Evolutionary conservation across 2,888 invertebrate genomes (phyloP), one percentile per base, ranked within the genome.

Genomic region (Hemistola chrysoprasaria): DNA sequence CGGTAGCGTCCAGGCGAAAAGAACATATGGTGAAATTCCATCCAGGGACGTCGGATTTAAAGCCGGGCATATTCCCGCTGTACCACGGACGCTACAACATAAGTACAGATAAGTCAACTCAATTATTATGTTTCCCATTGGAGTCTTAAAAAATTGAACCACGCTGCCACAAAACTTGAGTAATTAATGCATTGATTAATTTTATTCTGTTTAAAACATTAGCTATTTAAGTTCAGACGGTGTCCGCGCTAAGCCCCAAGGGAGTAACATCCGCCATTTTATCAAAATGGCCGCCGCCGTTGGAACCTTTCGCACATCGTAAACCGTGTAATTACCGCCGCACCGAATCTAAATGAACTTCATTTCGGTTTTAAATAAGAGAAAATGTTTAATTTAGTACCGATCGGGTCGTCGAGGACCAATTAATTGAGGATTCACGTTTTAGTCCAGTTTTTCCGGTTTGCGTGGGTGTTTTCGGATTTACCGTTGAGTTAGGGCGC

Each of bases 321-420:
- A 83, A 86, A 85, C 81, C 81, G 70, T 82, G 84, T 88, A 86
- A 87, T 87, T 87, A 87, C 83, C 77, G 72, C 60, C 78, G 75
- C 62, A 51, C 59, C 71, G 78, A 81, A 84, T 84, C 76, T 78
- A 82, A 86, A 87, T 83, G 78, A 79, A 86, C 79, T 85, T 82
- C 83, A 84, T 86, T 86, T 79, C 78, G 74, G 70, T 79, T 85
- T 87, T 87, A 88, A 86, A 85, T 87, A 86, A 86, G 85, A 73
- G 85, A 81, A 84, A 85, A 86, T 84, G 87, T 85, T 87, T 86
- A 86, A 87, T 86, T 85, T 85, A 80, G 69, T 78, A 71, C 70
- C 74, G 69, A 78, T 77, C 73, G 72, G 68, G 61, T 62, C 65
- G 62, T 62, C 51, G 56, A 59, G 72, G 71, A 78, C 79, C 84